Base-by-base conservation (phyloP, 92 coral and sea anemone species). In the Epizoanthus ramosus region DNA sequence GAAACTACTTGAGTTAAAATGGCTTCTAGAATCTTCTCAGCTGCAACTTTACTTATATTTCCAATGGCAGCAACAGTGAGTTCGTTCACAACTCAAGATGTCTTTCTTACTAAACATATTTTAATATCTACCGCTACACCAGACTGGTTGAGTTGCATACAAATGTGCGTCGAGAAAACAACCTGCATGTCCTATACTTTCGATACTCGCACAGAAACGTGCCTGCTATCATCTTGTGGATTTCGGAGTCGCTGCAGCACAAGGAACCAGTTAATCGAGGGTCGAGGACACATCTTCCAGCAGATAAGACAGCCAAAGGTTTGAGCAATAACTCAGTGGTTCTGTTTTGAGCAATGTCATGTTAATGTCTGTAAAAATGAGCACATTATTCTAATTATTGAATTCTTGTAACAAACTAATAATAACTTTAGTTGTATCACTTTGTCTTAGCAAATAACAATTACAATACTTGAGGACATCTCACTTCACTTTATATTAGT, bases 71-170 rank as follows among this genome's bases (percentile, higher is more conserved):
- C 10, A 3, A 16, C n/a, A 28, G 43, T 37, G 43, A 5, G 72
- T 67, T 67, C 12, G 31, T 33, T 67, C n/a, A 67, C 72, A 6
- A 41, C 33, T 18, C 35, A 31, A 67, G 72, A 67, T 41, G 50
- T 18, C 39, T 67, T 67, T 67, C 72, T 7, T 24, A 15, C 72
- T 67, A 41, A 33, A 41, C 35, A 67, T 6, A 10, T 12, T 0
- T 16, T 5, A 8, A 23, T 33, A 5, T 31, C 47, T 33, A 13
- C 28, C 35, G 8, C 72, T 5, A 3, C 21, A 6, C 3, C 22
- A 33, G 72, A 67, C 47, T 67, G 72, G 72, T 41, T 67, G 47
- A 67, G 72, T 19, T 67, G 72, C 39, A 67, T 67, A 16, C 72
- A 33, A 6, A 67, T 16, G 23, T 67, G 72, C 31, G 72, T 33